Base-by-base conservation (phyloP, 2,797 vertebrate species). In the Hippopotamyrus pictus region DNA sequence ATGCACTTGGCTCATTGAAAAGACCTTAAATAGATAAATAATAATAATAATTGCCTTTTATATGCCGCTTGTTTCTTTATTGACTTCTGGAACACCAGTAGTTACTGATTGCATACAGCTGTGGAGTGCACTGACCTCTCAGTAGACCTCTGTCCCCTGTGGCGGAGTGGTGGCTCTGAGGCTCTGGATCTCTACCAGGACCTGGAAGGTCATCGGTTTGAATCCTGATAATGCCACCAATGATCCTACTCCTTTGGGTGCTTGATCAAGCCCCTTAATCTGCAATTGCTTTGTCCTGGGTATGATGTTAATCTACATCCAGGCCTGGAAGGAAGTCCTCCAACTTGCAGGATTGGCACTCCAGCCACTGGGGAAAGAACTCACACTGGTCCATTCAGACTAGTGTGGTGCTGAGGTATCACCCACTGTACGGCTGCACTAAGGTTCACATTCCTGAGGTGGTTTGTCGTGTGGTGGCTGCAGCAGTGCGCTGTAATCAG, bases 11-110 rank as follows among this genome's bases (percentile, higher is more conserved):
- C 53, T 46, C 76, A 59, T 82, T 82, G 73, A 29, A 22, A 62
- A 19, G 17, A 83, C 88, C 88, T 62, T 62, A 84, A 85, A 48
- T 48, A 44, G 88, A 54, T 79, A 85, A 41, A 17, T 79, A 41
- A 25, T 62, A 57, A 62, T 17, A 25, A 76, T 5, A 41, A 41
- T 41, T 17, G 11, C 69, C 4, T 19, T 48, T 46, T 54, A 19
- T 62, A 37, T 8, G 25, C 54, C 0, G 37, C 8, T 82, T 22
- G 37, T 54, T 6, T 17, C 7, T 44, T 46, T 17, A 54, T 57
- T 57, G 54, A 7, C 76, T 89, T 57, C 3, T 25, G 6, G 4
- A 19, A 84, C 8, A 25, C 53, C 5, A 41, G 8, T 89, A 33
- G 25, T 12, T 22, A 37, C 22, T 59, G 25, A 69, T 25, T 57